Conservation (phyloP, 2,797 vertebrate genomes). For the Malacoraja senta region DNA sequence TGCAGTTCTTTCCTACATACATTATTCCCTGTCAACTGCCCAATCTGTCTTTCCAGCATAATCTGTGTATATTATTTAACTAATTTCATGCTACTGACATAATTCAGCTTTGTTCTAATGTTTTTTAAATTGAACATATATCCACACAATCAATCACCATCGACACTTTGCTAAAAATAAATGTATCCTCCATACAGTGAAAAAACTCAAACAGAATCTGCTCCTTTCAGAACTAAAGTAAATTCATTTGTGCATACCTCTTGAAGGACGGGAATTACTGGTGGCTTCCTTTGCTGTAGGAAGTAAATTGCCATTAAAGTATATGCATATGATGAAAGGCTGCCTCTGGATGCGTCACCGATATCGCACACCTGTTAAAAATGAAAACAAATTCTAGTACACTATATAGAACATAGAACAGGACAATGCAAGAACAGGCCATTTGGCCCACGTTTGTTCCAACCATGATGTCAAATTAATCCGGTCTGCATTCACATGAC, state of each 20-base stretch:
- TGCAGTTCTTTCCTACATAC: too few relatives aligned
- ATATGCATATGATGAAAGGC: conserved; percentile 89
- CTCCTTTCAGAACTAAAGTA: not conserved
- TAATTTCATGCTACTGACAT: not conserved
- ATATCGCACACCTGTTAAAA: conserved; percentile 80
- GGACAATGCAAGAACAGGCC: not conserved
- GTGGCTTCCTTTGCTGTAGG: conserved; percentile 82
- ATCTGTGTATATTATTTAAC: not conserved
- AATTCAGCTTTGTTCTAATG: not conserved
- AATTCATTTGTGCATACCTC: conserved; percentile 63
- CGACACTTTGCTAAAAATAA: not conserved
- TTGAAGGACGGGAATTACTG: conserved; percentile 87
- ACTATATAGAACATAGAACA: not conserved
- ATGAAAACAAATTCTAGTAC: not conserved
- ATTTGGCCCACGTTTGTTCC: too few relatives aligned
- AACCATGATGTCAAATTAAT: too few relatives aligned
- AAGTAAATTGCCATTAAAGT: conserved; percentile 94
- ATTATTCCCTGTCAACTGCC: too few relatives aligned
- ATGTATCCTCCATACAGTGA: not conserved
- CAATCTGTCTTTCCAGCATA: not conserved
- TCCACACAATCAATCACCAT: not conserved
- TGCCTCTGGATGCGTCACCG: conserved; percentile 88
- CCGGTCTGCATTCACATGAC: too few relatives aligned
- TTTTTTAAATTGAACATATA: not conserved
- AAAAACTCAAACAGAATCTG: not conserved